Conservation (phyloP, 2,113 vertebrate species). For the Nycticorax nycticorax region DNA sequence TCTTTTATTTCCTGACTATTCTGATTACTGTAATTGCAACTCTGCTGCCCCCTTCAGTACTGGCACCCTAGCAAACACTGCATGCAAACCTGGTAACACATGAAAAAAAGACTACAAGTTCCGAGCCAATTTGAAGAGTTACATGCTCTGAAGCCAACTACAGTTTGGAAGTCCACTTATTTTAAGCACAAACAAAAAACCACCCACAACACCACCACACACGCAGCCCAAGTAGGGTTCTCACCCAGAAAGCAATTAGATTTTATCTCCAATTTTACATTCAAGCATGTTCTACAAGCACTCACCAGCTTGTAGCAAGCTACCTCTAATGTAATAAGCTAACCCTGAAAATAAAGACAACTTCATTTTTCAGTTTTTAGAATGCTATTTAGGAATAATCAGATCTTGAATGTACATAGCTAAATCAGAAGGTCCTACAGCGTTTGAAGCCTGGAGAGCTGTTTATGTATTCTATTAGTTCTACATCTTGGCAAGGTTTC, state of each 20-base stretch:
- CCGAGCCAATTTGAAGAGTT: background rate
- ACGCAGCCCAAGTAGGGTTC: background rate
- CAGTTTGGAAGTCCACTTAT: background rate
- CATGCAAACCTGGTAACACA: background rate
- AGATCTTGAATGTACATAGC: background rate
- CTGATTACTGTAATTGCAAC: background rate
- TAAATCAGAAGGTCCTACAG: background rate
- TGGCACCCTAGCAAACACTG: background rate
- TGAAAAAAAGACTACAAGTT: background rate
- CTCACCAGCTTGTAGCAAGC: background rate
- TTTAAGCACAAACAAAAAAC: background rate
- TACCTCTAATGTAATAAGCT: background rate
- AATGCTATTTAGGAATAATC: background rate
- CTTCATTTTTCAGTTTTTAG: background rate
- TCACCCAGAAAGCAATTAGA: background rate
- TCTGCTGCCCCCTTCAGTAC: background rate
- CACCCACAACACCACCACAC: background rate
- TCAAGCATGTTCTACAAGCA: background rate
- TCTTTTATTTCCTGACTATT: background rate
- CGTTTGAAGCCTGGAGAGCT: background rate
- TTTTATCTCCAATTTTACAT: background rate
- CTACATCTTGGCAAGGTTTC: background rate
- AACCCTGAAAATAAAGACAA: background rate
- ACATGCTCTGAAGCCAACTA: background rate
- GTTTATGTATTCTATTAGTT: background rate